These are phyloP conservation scores for Phaedon cochleariae DNA, from an alignment of 2,888 invertebrate species.

Conservation along the genomic window DNA sequence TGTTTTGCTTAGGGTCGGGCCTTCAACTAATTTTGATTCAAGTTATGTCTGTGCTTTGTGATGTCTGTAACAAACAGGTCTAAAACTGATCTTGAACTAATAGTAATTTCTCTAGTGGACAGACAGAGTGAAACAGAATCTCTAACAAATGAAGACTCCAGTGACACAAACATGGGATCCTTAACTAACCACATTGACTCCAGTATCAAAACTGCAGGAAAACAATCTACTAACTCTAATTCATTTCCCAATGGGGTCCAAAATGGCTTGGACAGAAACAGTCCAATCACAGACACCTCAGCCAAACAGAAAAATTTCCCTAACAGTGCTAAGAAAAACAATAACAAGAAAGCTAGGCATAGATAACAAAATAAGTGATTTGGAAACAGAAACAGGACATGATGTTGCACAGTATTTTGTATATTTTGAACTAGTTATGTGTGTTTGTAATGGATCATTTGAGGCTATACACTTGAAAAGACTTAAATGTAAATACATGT, in stretches of 20 bases:
- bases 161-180: slow-evolving; percentile 67
- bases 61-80: too few species aligned
- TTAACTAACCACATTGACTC: slow-evolving; percentile 59
- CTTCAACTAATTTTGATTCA: background rate
- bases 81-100: background rate
- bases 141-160: slow-evolving; percentile 80
- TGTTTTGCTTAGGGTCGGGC: background rate
- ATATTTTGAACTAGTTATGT: too few species aligned
- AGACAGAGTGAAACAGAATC: slow-evolving; percentile 89
- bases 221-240: slow-evolving; percentile 55
- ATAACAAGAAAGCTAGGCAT: slow-evolving; percentile 85
- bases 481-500: too few species aligned
- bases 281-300: slow-evolving; percentile 70
- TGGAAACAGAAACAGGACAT: background rate
- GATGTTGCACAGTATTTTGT: background rate
- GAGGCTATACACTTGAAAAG: too few species aligned
- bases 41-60: too few species aligned
- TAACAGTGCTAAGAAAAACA: slow-evolving; percentile 74
- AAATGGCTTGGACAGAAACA: slow-evolving; percentile 59
- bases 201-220: slow-evolving; percentile 58
- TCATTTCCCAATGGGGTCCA: slow-evolving; percentile 54
- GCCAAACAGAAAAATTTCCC: slow-evolving; percentile 70
- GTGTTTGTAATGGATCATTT: too few species aligned
- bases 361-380: slow-evolving; percentile 65
- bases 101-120: slow-evolving; percentile 67